Evolutionary conservation across 2,888 invertebrate genomes (phyloP), one percentile per base, ranked within the genome.

Genomic region (Hemithea aestivaria): DNA sequence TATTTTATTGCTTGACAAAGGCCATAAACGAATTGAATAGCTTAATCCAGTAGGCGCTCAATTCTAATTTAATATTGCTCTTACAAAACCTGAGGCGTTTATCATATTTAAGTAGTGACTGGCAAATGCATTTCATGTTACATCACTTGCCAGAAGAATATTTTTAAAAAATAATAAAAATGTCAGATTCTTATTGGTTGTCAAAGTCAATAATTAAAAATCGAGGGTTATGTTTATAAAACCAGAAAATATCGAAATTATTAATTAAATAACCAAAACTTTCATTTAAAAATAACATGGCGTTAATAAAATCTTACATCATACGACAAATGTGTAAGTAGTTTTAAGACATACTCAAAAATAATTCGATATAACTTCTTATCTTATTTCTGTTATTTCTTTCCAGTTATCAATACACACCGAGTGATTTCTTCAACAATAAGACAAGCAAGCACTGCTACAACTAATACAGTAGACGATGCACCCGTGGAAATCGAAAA

Each of bases 401-500:
- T 79, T 74, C 30, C 63, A 82, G 80, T 71, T 39, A 41, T 56
- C 21, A 66, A 48, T 11, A 45, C 63, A 16, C 64, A 68, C 22
- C 65, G 66, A 24, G 52, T 58, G 21, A 28, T 63, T 21, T 10
- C 58, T 20, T 47, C 61, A 10, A 48, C 62, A 37, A 45, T 58
- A 32, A 65, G 73, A 40, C 62, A 56, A 4, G 33, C 52, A 0
- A 45, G 38, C 23, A 24, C 31, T 10, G 23, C 31, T 7, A 23
- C 41, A 25, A 35, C 27, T 7, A n/a, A 21, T 28, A 1, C 39
- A 58, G 2, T 59, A 68, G 24, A 41, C 24, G 82, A 90, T 45
- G 66, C 65, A 3, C 91, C 91, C 1, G 63, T 84, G 0, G 88
- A 91, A 47, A 92, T 94, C 64, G 74, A 89, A 45, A 96, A 97